Conservation (phyloP, 2,113 vertebrate species). For the Coregonus clupeaformis region DNA sequence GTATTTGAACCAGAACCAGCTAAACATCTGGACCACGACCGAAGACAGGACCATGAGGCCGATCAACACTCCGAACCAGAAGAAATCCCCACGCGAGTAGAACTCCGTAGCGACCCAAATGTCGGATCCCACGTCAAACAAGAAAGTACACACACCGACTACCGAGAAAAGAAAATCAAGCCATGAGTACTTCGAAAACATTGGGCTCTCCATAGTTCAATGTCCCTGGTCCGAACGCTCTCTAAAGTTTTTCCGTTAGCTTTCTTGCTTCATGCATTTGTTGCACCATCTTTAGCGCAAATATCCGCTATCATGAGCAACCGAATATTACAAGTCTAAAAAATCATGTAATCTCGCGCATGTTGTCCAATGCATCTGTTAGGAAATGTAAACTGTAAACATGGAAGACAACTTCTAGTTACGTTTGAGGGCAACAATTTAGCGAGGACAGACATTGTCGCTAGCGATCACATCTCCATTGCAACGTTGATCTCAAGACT, state of each 20-base stretch:
- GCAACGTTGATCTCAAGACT: background rate
- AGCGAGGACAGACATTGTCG: too few relatives aligned
- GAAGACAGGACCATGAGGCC: slow-evolving; percentile 76
- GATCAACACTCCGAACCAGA: slow-evolving; percentile 80
- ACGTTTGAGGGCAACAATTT: too few relatives aligned
- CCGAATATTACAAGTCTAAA: too few relatives aligned
- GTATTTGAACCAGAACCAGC: slow-evolving; percentile 85
- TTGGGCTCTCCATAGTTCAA: slow-evolving; percentile 51
- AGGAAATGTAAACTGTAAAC: background rate
- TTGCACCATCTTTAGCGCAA: background rate
- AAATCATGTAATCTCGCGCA: background rate
- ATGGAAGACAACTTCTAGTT: background rate
- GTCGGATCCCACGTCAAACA: slow-evolving; percentile 79
- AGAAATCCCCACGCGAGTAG: slow-evolving; percentile 65
- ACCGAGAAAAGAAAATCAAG: slow-evolving; percentile 76
- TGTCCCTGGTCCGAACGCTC: background rate
- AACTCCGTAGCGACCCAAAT: slow-evolving; percentile 76
- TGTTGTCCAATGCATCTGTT: background rate
- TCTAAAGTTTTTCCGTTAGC: background rate
- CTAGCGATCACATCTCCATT: too few relatives aligned
- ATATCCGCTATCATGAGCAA: background rate
- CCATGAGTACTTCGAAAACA: slow-evolving; percentile 65
- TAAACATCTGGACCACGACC: slow-evolving; percentile 79
- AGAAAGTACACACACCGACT: slow-evolving; percentile 73
- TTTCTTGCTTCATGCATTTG: background rate